These are phyloP conservation scores for Scaptodrosophila lebanonensis DNA, from an alignment of 1,140 invertebrate species.

Conservation along the genomic window DNA sequence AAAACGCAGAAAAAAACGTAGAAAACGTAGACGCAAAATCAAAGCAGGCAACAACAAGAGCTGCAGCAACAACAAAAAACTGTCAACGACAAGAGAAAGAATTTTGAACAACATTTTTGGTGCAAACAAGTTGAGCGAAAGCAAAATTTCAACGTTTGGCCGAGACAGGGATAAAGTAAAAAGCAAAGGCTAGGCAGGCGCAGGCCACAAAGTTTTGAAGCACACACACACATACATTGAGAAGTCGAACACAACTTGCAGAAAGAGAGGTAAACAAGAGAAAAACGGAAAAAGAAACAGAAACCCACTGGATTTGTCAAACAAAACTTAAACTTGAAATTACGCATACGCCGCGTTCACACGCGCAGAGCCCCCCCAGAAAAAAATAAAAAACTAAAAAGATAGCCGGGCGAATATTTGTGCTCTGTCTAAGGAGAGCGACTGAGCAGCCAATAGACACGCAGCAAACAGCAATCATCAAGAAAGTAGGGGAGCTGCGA, in stretches of 20 bases:
- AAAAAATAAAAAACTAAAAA: neutral
- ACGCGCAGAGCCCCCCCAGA: neutral
- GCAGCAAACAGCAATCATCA: neutral
- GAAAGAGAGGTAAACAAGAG: neutral
- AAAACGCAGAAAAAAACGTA: slow-evolving; percentile 77
- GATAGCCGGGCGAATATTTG: neutral
- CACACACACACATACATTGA: slow-evolving; percentile 15
- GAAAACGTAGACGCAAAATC: slow-evolving; percentile 69
- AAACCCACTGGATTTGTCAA: slow-evolving; percentile 18
- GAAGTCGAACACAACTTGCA: slow-evolving; percentile 33
- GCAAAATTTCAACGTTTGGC: slow-evolving; percentile 74
- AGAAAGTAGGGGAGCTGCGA: slow-evolving; percentile 26
- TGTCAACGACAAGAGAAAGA: slow-evolving; percentile 27
- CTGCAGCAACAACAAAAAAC: slow-evolving; percentile 21
- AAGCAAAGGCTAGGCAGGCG: slow-evolving; percentile 11
- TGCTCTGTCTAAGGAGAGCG: too few species aligned
- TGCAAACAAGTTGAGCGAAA: slow-evolving; percentile 68
- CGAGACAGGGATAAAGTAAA: slow-evolving; percentile 20
- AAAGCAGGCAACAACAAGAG: slow-evolving; percentile 23
- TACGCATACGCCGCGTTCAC: slow-evolving; percentile 44
- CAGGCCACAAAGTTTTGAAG: slow-evolving; percentile 39
- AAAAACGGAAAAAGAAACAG: slow-evolving; percentile 1
- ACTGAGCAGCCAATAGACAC: neutral
- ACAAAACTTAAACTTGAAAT: slow-evolving; percentile 52
- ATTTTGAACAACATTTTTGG: slow-evolving; percentile 64